Conservation (phyloP, 2,797 vertebrate species). For the Perdix hodgsoniae region DNA sequence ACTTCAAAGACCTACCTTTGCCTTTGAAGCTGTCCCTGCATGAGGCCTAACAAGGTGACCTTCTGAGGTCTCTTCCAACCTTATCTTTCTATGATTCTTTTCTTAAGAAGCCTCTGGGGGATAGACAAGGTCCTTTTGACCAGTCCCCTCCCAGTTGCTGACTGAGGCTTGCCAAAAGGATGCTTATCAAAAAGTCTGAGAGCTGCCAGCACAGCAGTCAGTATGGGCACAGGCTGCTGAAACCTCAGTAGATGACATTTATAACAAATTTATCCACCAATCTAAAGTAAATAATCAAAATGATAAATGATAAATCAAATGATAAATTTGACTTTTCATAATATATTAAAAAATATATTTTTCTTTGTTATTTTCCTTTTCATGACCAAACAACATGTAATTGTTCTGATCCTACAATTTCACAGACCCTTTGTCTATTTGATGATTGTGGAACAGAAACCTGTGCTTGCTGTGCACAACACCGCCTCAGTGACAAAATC, state of each 20-base stretch:
- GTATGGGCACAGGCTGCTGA: not conserved
- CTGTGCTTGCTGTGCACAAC: not conserved
- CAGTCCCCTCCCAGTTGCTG: not conserved
- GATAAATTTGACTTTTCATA: slow-evolving; percentile 15
- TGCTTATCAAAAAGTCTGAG: not conserved
- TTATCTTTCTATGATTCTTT: not conserved
- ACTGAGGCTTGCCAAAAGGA: not conserved
- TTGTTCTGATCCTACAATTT: not conserved
- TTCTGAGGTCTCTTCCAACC: not conserved
- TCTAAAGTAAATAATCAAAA: not conserved
- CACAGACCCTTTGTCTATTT: not conserved
- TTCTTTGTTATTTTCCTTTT: not conserved
- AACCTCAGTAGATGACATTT: not conserved
- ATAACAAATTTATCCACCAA: not conserved
- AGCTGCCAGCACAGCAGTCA: not conserved
- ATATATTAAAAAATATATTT: slow-evolving; percentile 27
- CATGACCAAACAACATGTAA: not conserved
- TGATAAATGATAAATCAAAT: not conserved
- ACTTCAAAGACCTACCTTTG: not conserved
- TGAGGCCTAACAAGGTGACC: not conserved
- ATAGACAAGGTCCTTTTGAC: not conserved
- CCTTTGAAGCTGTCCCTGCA: not conserved
- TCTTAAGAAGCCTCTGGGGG: not conserved
- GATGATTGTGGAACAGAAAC: not conserved
- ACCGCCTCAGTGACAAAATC: not conserved